Conservation (phyloP, 1,140 invertebrate genomes). For the Aphidius gifuensis region DNA sequence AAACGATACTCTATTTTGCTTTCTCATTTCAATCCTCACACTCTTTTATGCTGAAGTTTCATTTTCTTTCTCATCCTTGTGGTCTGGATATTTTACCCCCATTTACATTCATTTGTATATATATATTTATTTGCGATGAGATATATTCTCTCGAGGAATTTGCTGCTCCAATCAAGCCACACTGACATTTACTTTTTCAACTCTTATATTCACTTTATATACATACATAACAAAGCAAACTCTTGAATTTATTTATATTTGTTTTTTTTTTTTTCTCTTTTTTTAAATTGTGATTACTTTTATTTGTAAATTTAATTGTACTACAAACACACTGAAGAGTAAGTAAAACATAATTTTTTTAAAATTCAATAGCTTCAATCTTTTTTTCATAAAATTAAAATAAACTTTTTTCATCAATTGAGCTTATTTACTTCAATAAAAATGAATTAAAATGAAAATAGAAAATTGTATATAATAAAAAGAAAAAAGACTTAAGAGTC, state of each 20-base stretch:
- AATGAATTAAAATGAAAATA: too few relatives aligned
- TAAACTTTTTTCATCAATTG: background rate
- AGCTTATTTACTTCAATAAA: background rate
- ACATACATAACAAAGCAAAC: background rate
- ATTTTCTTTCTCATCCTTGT: background rate
- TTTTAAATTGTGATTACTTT: too few relatives aligned
- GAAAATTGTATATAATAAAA: too few relatives aligned
- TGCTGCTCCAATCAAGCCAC: background rate
- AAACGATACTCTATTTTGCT: background rate
- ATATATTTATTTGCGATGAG: background rate
- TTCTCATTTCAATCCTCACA: background rate
- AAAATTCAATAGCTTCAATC: too few relatives aligned
- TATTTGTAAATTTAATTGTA: too few relatives aligned
- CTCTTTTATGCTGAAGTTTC: constrained; percentile 3
- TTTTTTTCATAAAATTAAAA: too few relatives aligned
- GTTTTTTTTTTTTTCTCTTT: too few relatives aligned
- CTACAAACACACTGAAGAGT: too few relatives aligned
- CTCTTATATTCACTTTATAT: background rate
- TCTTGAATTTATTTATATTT: constrained; percentile 1
- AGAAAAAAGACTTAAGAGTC: background rate
- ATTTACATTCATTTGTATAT: background rate
- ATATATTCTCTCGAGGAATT: constrained; percentile 8
- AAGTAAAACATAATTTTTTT: too few relatives aligned
- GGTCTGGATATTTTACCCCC: background rate
- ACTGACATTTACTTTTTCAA: background rate